Base-by-base conservation (phyloP, 2,113 vertebrate genomes). In the Hemicordylus capensis region DNA sequence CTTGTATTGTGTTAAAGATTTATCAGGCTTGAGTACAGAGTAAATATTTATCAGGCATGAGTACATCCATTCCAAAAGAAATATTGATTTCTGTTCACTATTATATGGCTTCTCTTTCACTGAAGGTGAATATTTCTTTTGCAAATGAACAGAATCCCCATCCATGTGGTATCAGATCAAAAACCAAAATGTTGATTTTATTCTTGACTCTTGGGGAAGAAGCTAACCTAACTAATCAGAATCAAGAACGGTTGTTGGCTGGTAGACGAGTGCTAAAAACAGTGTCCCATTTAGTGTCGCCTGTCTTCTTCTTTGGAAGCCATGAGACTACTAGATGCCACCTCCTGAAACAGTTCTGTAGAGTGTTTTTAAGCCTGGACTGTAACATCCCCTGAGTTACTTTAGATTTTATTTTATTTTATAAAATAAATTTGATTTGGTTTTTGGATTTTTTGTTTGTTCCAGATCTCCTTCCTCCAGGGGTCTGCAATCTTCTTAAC, bases 401-500 rank as follows among this genome's bases (percentile, higher is more conserved):
- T n/a, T n/a, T n/a, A n/a, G n/a, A n/a, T n/a, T n/a, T n/a, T n/a
- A n/a, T n/a, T n/a, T n/a, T n/a, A n/a, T n/a, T n/a, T n/a, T n/a
- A n/a, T n/a, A n/a, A n/a, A n/a, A n/a, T n/a, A n/a, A n/a, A n/a
- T n/a, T n/a, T n/a, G n/a, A n/a, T n/a, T n/a, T n/a, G n/a, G n/a
- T n/a, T n/a, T n/a, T n/a, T n/a, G n/a, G n/a, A n/a, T n/a, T n/a
- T n/a, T 88, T 85, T 51, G 6, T 76, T 85, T 76, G 61, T 69
- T 91, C 54, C 80, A 97, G 97, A 97, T 92, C 96, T 97, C 51
- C 95, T 97, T 81, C 97, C 97, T 42, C 97, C 97, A 0, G 97
- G 97, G 77, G 95, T 97, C 79, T 97, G 97, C 93, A 97, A 92
- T 67, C 96, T 97, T 39, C 95, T 97, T 64, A 97, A 97, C 88